Evolutionary conservation across 1,140 invertebrate species (phyloP).

Genomic region (Eciton burchellii): DNA sequence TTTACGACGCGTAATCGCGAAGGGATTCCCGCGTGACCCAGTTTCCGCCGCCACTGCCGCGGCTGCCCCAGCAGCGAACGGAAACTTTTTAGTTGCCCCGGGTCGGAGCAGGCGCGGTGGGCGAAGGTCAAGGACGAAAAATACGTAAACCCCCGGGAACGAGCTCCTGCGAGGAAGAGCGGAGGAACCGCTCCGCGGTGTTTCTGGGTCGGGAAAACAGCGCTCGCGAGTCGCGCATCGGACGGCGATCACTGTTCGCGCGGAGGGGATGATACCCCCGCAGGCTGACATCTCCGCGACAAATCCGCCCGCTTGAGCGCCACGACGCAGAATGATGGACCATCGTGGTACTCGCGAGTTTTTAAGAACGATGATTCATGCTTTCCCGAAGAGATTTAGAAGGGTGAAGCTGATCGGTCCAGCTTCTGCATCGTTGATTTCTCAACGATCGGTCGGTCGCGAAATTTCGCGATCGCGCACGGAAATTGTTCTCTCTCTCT

Average conservation of each 20-base stretch:
- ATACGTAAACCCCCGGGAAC: conserved; percentile 56
- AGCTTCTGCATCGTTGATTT: conserved; percentile 15
- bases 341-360: too few species aligned
- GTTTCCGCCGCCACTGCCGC: conserved; percentile 46
- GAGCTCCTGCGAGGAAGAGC: background rate
- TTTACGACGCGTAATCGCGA: conserved; percentile 40
- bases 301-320: too few species aligned
- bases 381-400: too few species aligned
- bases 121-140: conserved; percentile 70
- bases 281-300: too few species aligned
- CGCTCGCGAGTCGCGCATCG: conserved; percentile 17
- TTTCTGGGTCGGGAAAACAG: conserved; percentile 40
- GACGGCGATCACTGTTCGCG: conserved; percentile 32
- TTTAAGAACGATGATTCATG: too few species aligned
- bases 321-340: too few species aligned
- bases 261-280: conserved; percentile 23
- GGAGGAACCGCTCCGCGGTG: background rate
- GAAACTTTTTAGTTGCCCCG: conserved; percentile 61
- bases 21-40: conserved; percentile 35
- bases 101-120: conserved; percentile 17
- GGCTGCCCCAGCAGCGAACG: conserved; percentile 2
- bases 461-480: conserved; percentile 56
- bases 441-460: conserved; percentile 29
- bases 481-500: conserved; percentile 42
- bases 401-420: too few species aligned